These are phyloP conservation scores for Alosa sapidissima DNA, from an alignment of 2,797 vertebrate species.

Conservation along the genomic window DNA sequence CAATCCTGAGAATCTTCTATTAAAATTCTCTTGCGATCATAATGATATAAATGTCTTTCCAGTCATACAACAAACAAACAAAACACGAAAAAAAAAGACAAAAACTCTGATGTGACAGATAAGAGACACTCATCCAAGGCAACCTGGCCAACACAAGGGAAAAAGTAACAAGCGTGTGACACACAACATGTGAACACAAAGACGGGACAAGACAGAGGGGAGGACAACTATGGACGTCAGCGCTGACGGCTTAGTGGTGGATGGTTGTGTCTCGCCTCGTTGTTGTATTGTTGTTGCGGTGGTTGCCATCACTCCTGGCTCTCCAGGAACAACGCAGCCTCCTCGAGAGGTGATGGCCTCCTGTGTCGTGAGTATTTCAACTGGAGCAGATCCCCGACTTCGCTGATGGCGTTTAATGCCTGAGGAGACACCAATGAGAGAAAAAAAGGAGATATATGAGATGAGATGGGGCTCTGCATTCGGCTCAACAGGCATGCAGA, in stretches of 20 bases:
- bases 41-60: background rate
- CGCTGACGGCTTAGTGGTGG: background rate
- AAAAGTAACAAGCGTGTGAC: background rate
- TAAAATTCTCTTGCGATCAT: slow-evolving; percentile 1
- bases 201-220: background rate
- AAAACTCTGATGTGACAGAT: background rate
- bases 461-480: slow-evolving; percentile 15
- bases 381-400: slow-evolving; percentile 92
- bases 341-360: slow-evolving; percentile 72
- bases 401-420: slow-evolving; percentile 86
- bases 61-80: background rate
- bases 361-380: slow-evolving; percentile 90
- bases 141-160: background rate
- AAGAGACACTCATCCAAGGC: background rate
- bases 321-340: slow-evolving; percentile 64
- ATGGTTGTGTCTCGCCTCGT: background rate
- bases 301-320: slow-evolving; percentile 65
- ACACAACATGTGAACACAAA: background rate
- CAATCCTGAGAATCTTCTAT: background rate
- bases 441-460: background rate
- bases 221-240: background rate
- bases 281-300: background rate
- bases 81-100: background rate
- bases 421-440: slow-evolving; percentile 54
- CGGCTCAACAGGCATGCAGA: background rate